These are phyloP conservation scores for Takifugu ocellatus DNA, from an alignment of 2,797 vertebrate species.

Conservation along the genomic window DNA sequence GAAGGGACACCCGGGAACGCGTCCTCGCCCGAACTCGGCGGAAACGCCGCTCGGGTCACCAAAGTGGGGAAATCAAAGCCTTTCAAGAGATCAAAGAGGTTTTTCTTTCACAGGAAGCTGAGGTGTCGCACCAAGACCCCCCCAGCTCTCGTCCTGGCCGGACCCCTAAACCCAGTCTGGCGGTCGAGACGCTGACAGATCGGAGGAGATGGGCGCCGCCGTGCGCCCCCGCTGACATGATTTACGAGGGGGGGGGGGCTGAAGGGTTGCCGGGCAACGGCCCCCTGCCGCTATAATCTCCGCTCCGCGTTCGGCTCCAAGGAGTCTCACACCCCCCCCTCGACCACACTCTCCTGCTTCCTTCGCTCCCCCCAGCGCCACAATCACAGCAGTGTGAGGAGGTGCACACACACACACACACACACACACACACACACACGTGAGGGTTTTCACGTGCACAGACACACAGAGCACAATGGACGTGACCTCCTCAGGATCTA, in stretches of 20 bases:
- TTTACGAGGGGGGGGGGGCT: constrained; percentile 60
- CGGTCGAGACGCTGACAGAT: constrained; percentile 40
- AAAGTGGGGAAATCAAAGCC: too few species aligned
- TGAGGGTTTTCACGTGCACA: too few species aligned
- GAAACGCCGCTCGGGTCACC: too few species aligned
- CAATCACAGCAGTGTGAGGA: too few species aligned
- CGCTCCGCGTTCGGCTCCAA: constrained; percentile 68
- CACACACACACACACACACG: too few species aligned
- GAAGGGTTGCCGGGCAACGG: constrained; percentile 66
- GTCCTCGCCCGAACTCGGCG: background rate
- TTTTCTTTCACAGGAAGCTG: constrained; percentile 15
- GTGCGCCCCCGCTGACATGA: constrained; percentile 66
- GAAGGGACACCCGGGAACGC: too few species aligned
- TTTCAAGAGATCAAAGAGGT: background rate
- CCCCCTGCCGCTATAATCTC: constrained; percentile 72
- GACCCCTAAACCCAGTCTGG: constrained; percentile 28
- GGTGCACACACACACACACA: too few species aligned
- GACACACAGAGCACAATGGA: too few species aligned
- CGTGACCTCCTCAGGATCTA: constrained; percentile 42
- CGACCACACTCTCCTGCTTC: constrained; percentile 14
- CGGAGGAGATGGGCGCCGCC: constrained; percentile 54
- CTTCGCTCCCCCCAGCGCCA: constrained; percentile 25
- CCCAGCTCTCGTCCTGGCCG: constrained; percentile 11
- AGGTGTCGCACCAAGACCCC: constrained; percentile 13
- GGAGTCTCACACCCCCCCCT: constrained; percentile 58